phyloP scores from a whole-genome alignment of 2,113 vertebrate species.

The Elanoides forficatus region DNA sequence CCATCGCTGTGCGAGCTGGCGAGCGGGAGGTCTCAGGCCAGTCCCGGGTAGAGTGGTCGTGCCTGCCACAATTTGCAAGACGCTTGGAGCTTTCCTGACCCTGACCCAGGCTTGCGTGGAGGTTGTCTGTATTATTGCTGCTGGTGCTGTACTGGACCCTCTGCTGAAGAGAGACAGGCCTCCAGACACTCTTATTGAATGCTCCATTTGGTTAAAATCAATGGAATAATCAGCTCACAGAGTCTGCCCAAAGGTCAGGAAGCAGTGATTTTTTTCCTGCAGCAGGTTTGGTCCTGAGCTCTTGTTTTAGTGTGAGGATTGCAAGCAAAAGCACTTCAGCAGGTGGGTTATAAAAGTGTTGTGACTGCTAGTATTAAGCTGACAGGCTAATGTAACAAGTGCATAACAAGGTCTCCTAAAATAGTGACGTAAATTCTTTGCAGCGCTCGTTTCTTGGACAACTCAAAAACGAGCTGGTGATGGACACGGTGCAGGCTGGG shows the following conservation, averaged over 20 bases:
- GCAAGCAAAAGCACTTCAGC: neutral
- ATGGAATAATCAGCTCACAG: slow-evolving; percentile 34
- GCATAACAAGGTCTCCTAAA: neutral
- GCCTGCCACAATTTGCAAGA: neutral
- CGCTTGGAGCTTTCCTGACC: neutral
- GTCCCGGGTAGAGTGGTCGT: fast-evolving
- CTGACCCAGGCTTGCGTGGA: neutral
- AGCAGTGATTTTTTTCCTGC: slow-evolving; percentile 10
- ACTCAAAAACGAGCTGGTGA: neutral
- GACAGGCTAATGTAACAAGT: neutral
- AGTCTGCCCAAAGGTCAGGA: slow-evolving; percentile 41
- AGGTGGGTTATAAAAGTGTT: neutral
- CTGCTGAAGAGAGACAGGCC: neutral
- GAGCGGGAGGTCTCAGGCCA: fast-evolving
- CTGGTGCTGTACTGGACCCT: neutral
- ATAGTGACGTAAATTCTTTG: neutral
- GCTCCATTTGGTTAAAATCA: neutral
- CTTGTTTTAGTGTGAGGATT: neutral
- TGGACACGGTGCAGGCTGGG: fast-evolving
- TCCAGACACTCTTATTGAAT: neutral
- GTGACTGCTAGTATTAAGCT: neutral
- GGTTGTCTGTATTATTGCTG: neutral
- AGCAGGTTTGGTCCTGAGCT: neutral
- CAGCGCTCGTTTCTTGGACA: neutral
- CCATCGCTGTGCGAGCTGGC: fast-evolving